A percentile compares a stretch with the other conserved stretches of the same genome.
These are phyloP conservation scores for Ataeniobius toweri DNA, from an alignment of 2,797 vertebrate species.

Conservation along the genomic window DNA sequence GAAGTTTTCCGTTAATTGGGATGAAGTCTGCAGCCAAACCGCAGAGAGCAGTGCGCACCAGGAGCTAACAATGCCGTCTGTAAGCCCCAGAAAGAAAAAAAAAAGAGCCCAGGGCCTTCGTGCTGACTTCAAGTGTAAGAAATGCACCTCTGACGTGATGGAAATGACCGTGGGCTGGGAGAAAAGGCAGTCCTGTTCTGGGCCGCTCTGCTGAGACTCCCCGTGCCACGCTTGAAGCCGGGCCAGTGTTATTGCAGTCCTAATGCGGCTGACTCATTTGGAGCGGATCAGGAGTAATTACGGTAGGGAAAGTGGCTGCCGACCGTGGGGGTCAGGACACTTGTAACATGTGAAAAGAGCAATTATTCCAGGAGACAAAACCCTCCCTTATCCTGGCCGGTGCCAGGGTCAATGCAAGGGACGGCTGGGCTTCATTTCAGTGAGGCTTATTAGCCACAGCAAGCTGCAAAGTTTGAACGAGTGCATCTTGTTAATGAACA, in stretches of 20 bases:
- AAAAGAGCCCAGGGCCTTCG: constrained; percentile 74
- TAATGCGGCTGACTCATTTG: constrained; percentile 84
- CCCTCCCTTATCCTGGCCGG: constrained; percentile 82
- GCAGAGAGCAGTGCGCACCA: constrained; percentile 72
- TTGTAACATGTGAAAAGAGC: constrained; percentile 89
- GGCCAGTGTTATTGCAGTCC: constrained; percentile 83
- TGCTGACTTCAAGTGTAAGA: constrained; percentile 81
- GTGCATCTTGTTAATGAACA: constrained; percentile 84
- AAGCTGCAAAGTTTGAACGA: constrained; percentile 82
- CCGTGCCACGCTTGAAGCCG: constrained; percentile 76
- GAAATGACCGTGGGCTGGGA: constrained; percentile 78
- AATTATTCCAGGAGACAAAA: constrained; percentile 87
- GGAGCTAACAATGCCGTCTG: constrained; percentile 80
- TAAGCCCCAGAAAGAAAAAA: constrained; percentile 57
- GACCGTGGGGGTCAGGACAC: constrained; percentile 85
- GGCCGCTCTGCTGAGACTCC: constrained; percentile 80
- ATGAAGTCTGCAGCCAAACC: constrained; percentile 80
- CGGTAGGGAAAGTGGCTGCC: constrained; percentile 80
- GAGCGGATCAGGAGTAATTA: constrained; percentile 86
- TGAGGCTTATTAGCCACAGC: constrained; percentile 81
- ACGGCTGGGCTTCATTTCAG: constrained; percentile 79
- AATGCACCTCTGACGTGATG: constrained; percentile 83
- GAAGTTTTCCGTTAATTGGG: constrained; percentile 85
- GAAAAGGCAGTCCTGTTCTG: constrained; percentile 82
- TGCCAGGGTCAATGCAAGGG: constrained; percentile 81